Base-by-base conservation (phyloP, 2,888 invertebrate genomes). In the Dasysyrphus tricinctus region DNA sequence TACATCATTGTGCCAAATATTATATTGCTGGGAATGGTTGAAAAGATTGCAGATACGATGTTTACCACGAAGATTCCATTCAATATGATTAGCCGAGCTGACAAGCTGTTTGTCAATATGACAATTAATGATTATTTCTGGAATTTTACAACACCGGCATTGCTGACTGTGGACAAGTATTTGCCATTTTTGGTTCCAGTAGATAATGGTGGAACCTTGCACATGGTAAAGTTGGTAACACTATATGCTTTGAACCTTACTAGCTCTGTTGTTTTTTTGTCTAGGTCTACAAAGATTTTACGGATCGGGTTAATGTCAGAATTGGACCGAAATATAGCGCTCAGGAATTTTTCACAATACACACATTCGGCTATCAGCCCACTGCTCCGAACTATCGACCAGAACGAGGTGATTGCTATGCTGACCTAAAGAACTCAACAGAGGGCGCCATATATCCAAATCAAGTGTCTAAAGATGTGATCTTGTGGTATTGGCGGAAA, bases 371-470 rank as follows among this genome's bases (percentile, higher is more conserved):
- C 47, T 95, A 95, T 0, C 91, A 93, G 0, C 92, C 93, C 0
- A 93, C 94, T 67, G 89, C 96, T 7, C 94, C 94, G 14, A 94
- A 94, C 83, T 95, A 93, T 90, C 92, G 93, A 8, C 88, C 88
- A 6, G 88, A 89, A 78, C 51, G 32, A 2, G 92, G 94, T 89
- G 90, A 89, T 2, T 95, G 95, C 90, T 94, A 94, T 76, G 95
- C 95, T 85, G 93, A 93, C 14, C 92, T 96, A 5, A 92, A 92
- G 32, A 94, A 94, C 6, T 94, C 96, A 0, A 95, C 95, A 0
- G 96, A 96, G 91, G 96, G 96, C 0, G 94, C 95, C 0, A 88
- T 91, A 1, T 93, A 94, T 89, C 94, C 94, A 0, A 96, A 96
- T 88, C 93, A 93, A 49, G 89, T 96, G 1, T 93, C 93, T 0